Conservation (phyloP, 2,797 vertebrate species). For the Sebastes taczanowskii region DNA sequence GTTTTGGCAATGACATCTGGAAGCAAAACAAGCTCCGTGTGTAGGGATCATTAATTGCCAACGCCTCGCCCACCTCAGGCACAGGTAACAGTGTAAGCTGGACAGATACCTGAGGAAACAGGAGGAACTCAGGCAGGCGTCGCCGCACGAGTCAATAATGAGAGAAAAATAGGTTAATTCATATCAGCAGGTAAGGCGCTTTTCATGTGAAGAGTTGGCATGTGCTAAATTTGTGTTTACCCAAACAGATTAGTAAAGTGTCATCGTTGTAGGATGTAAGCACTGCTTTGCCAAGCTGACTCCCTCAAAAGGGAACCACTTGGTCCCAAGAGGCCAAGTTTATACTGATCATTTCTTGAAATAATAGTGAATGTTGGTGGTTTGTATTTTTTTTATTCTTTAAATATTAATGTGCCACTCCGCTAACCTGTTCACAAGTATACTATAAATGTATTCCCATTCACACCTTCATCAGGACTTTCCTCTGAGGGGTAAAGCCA, state of each 20-base stretch:
- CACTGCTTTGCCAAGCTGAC: neutral
- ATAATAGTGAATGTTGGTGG: slow-evolving; percentile 1
- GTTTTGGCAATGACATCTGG: slow-evolving; percentile 46
- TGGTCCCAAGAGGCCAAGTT: neutral
- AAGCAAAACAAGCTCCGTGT: slow-evolving; percentile 32
- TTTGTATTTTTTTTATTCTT: slow-evolving; percentile 1
- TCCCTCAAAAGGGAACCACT: neutral
- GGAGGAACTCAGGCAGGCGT: neutral
- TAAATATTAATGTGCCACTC: slow-evolving; percentile 1
- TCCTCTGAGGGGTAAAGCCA: slow-evolving; percentile 5
- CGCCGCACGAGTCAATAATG: neutral
- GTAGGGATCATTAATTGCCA: slow-evolving; percentile 20
- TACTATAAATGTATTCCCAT: slow-evolving; percentile 4
- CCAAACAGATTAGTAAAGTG: neutral
- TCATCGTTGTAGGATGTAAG: neutral
- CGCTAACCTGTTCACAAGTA: slow-evolving; percentile 3
- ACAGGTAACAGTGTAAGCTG: slow-evolving; percentile 11
- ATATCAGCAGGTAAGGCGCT: neutral
- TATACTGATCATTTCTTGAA: slow-evolving; percentile 2
- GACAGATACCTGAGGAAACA: slow-evolving; percentile 2
- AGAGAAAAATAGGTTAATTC: neutral
- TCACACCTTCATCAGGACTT: neutral
- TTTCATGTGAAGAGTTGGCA: neutral
- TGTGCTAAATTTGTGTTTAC: neutral
- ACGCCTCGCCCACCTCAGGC: neutral